Evolutionary conservation across 1,140 invertebrate genomes (phyloP), one percentile per base, ranked within the genome.

Genomic region (Medauroidea extradentata): DNA sequence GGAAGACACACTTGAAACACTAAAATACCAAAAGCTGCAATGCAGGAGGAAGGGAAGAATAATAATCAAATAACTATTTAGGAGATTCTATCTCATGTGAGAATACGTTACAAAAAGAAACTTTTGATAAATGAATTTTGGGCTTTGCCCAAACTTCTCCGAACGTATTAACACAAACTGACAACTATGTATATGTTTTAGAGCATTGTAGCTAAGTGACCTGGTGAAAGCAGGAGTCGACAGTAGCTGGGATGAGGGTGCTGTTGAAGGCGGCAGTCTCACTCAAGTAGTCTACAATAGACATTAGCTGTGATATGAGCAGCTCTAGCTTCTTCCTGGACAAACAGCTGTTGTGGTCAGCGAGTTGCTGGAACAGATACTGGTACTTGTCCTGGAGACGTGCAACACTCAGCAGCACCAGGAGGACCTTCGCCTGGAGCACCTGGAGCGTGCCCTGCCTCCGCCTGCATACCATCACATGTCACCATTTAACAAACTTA

Each of bases 341-440:
- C 29, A 86, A 77, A 64, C 82, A 85, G 38, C 83, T 82, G 66
- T 85, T 85, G 61, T 85, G 82, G 67, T 87, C 85, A 19, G 83
- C 78, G 61, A 84, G 75, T 62, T 83, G 80, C 55, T 78, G 76
- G 62, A 85, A 85, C 34, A 88, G 72, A 39, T 81, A 86, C 58
- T 74, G 71, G 74, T 86, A 85, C 69, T 87, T 83, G 39, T 85
- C 83, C 34, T 72, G 65, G n/a, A 83, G 71, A n/a, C 77, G 71
- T 39, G 79, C 81, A 53, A 77, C 76, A 66, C 82, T 83, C 53
- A 89, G 65, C 24, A 84, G 69, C 25, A 80, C 80, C n/a, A 89
- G 71, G 4, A 81, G 69, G 0, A 84, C 75, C 72, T 87, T 87
- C 2, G 82, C 78, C 62, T 81, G 79, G 46, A 81, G 62, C 0